These are phyloP conservation scores for Pyrrhosoma nymphula DNA, from an alignment of 2,888 invertebrate species.

Conservation along the genomic window DNA sequence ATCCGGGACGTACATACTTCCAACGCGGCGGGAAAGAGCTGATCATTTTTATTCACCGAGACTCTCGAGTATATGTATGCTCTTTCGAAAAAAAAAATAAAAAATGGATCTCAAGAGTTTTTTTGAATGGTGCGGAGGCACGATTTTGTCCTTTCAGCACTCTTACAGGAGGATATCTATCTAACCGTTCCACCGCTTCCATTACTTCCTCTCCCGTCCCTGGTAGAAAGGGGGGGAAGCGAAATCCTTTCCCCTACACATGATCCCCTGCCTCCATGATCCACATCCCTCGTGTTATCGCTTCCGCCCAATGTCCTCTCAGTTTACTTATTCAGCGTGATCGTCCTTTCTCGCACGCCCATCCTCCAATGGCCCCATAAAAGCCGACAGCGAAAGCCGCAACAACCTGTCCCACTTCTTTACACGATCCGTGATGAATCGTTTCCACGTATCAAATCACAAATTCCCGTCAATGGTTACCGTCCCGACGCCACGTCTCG, in stretches of 20 bases:
- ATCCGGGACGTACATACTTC: neutral
- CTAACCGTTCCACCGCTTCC: neutral
- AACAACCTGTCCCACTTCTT: neutral
- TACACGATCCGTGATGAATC: neutral
- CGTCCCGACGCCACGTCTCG: too few species aligned
- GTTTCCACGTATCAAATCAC: neutral
- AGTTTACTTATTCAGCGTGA: constrained; percentile 3
- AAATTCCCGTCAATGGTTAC: neutral
- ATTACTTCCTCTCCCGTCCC: neutral
- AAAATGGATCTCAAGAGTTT: neutral
- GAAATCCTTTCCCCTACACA: neutral
- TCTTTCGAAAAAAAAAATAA: neutral
- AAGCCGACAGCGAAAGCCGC: neutral
- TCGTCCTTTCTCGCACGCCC: neutral
- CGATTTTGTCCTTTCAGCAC: constrained; percentile 2
- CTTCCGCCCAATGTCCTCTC: neutral
- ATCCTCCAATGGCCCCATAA: neutral
- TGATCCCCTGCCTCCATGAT: neutral
- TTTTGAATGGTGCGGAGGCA: neutral
- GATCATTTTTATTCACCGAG: neutral
- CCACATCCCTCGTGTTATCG: neutral
- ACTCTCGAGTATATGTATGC: neutral
- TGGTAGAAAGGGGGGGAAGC: neutral
- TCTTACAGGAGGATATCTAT: neutral
- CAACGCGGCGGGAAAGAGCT: neutral